These are phyloP conservation scores for Peromyscus melanophrys DNA, from an alignment of 2,797 vertebrate species.

Conservation along the genomic window DNA sequence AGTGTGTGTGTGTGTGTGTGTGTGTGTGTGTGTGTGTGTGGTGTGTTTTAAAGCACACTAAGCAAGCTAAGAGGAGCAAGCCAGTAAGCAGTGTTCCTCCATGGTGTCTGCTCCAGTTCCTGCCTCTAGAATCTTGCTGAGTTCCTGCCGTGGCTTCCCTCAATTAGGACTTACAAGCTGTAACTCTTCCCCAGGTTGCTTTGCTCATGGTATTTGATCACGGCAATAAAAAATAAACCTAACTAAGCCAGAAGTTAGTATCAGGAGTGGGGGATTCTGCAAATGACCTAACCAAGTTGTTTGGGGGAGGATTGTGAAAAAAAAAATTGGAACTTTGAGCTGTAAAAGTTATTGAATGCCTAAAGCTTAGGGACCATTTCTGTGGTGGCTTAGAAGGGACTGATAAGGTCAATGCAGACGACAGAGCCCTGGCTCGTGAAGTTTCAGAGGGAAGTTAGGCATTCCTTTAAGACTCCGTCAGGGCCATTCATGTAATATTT, in stretches of 20 bases:
- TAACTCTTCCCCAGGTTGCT: neutral
- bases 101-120: neutral
- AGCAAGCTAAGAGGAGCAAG: too few species aligned
- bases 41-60: neutral
- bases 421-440: neutral
- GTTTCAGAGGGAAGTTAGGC: neutral
- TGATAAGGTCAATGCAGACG: neutral
- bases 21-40: too few species aligned
- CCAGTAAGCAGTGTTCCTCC: neutral
- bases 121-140: neutral
- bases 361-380: neutral
- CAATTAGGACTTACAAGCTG: neutral
- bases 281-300: neutral
- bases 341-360: neutral
- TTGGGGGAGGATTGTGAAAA: neutral
- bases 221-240: neutral
- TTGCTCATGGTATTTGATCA: neutral
- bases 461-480: neutral
- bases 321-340: neutral
- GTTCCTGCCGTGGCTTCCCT: neutral
- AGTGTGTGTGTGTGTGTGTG: too few species aligned
- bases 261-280: neutral
- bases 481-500: neutral
- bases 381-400: neutral
- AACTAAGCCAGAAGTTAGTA: neutral